A percentile compares a stretch with the other conserved stretches of the same genome.
These are phyloP conservation scores for Itoplectis maculator DNA, from an alignment of 2,888 invertebrate genomes.

Conservation along the genomic window DNA sequence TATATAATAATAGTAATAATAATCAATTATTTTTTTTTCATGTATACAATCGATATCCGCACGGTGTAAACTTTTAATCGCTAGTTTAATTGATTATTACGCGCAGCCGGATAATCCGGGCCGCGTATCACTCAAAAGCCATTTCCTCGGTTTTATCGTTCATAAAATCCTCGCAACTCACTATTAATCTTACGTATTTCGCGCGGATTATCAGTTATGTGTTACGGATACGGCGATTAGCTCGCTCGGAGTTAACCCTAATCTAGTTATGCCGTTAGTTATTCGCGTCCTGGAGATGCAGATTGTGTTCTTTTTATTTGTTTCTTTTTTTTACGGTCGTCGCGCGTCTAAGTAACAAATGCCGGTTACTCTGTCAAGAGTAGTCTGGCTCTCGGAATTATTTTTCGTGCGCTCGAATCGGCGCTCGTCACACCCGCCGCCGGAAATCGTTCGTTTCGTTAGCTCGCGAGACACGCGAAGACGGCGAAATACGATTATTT, in stretches of 20 bases:
- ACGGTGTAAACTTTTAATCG: slow-evolving; percentile 67
- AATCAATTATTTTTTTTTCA: slow-evolving; percentile 37
- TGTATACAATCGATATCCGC: slow-evolving; percentile 59
- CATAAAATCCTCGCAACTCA: slow-evolving; percentile 7
- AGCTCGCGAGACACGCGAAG: slow-evolving; percentile 15
- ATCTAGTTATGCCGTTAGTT: slow-evolving; percentile 52
- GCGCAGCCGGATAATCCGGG: slow-evolving; percentile 35
- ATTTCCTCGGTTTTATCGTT: not conserved
- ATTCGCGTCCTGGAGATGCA: slow-evolving; percentile 29
- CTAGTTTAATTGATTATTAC: slow-evolving; percentile 50
- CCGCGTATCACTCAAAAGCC: slow-evolving; percentile 20
- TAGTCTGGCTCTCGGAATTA: not conserved
- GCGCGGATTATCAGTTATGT: not conserved
- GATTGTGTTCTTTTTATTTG: slow-evolving; percentile 2
- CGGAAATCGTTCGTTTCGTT: slow-evolving; percentile 34
- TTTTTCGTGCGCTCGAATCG: slow-evolving; percentile 1
- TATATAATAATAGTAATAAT: slow-evolving; percentile 49
- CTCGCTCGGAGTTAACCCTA: slow-evolving; percentile 32
- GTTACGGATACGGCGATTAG: slow-evolving; percentile 35
- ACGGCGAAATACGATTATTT: slow-evolving; percentile 19
- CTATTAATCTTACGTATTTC: slow-evolving; percentile 17
- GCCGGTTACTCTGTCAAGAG: slow-evolving; percentile 43
- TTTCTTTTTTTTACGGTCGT: slow-evolving; percentile 4
- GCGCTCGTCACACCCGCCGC: slow-evolving; percentile 51
- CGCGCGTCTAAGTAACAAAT: slow-evolving; percentile 60